Percentiles rank a stretch among this genome's conserved stretches.
phyloP scores from a whole-genome alignment of 1,140 invertebrate species.

The Saccostrea cuccullata region DNA sequence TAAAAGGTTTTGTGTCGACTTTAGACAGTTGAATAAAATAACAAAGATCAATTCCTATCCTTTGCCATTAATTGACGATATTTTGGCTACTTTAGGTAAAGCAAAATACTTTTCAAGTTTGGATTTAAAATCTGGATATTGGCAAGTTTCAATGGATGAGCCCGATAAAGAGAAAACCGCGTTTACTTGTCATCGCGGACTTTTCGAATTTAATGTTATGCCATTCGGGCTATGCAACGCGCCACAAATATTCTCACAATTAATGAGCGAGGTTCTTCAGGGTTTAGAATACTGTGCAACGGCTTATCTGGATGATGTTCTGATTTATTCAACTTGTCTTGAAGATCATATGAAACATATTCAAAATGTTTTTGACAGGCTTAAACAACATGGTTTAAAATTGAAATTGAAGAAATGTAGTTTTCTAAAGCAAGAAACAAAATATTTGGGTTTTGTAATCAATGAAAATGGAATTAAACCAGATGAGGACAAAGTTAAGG shows the following conservation, averaged over 20 bases:
- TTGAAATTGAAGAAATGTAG: too few species aligned
- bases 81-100: constrained; percentile 56
- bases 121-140: constrained; percentile 69
- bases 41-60: constrained; percentile 59
- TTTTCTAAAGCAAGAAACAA: too few species aligned
- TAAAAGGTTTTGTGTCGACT: constrained; percentile 68
- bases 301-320: too few species aligned
- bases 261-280: too few species aligned
- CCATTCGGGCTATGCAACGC: constrained; percentile 53
- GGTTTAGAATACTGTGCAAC: too few species aligned
- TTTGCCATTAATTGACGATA: constrained; percentile 69
- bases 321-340: too few species aligned
- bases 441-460: too few species aligned
- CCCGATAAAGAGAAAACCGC: constrained; percentile 58
- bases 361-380: too few species aligned
- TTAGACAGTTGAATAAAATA: constrained; percentile 65
- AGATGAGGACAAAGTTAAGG: too few species aligned
- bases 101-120: constrained; percentile 60
- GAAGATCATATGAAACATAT: too few species aligned
- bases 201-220: constrained; percentile 53
- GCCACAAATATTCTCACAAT: constrained; percentile 47
- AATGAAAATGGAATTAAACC: too few species aligned
- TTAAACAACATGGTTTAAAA: too few species aligned
- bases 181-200: constrained; percentile 43
- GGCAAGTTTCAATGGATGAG: constrained; percentile 76